These are phyloP conservation scores for Anthonomus grandis DNA, from an alignment of 1,140 invertebrate genomes.

Conservation along the genomic window DNA sequence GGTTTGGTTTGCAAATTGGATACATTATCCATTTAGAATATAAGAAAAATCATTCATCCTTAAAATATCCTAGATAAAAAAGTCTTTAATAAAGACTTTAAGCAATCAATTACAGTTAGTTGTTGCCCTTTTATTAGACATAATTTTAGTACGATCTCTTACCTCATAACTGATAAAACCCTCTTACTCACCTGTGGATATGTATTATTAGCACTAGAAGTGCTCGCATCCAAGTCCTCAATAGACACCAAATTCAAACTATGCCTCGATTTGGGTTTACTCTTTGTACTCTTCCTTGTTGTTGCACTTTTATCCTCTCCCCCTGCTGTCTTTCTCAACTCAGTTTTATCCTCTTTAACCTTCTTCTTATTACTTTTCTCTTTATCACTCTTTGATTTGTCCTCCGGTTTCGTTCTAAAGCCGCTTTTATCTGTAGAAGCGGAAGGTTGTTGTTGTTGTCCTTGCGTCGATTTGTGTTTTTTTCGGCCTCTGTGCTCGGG, in stretches of 20 bases:
- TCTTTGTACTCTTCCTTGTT: constrained; percentile 14
- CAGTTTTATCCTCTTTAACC: background rate
- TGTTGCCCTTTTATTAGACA: too few relatives aligned
- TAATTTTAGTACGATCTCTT: too few relatives aligned
- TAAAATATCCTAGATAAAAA: too few relatives aligned
- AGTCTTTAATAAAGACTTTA: too few relatives aligned
- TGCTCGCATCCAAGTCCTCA: constrained; percentile 18
- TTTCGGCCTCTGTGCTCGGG: constrained; percentile 7
- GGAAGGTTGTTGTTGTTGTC: background rate
- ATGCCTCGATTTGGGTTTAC: too few relatives aligned
- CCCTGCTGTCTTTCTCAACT: background rate
- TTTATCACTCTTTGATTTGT: constrained; percentile 3
- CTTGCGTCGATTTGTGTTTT: constrained; percentile 10
- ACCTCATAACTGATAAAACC: too few relatives aligned
- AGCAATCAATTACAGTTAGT: too few relatives aligned
- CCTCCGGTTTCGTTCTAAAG: background rate
- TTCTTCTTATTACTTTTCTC: background rate
- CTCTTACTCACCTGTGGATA: constrained; percentile 25
- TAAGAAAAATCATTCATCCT: too few relatives aligned
- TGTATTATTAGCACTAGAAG: constrained; percentile 18
- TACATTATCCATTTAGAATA: too few relatives aligned
- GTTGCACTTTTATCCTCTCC: constrained; percentile 13
- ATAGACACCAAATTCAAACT: background rate
- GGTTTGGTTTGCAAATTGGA: too few relatives aligned
- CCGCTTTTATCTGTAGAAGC: background rate